These are phyloP conservation scores for Tiaroga cobitis DNA, from an alignment of 2,797 vertebrate genomes.

Conservation along the genomic window DNA sequence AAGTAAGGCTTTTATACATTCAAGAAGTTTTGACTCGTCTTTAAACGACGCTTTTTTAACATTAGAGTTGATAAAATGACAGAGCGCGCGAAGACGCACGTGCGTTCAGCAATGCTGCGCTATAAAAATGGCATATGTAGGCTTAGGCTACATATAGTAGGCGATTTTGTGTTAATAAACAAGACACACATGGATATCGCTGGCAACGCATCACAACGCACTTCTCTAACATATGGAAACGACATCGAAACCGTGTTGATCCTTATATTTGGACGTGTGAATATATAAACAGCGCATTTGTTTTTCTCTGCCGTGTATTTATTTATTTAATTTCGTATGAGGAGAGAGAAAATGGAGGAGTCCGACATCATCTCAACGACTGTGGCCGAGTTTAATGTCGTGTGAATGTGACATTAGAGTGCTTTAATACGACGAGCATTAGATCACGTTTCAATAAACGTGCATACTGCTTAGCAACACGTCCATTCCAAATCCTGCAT, in stretches of 20 bases:
- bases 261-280: background rate
- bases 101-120: background rate
- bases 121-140: background rate
- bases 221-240: background rate
- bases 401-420: conserved; percentile 1
- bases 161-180: background rate
- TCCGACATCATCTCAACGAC: conserved; percentile 28
- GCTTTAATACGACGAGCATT: conserved; percentile 3
- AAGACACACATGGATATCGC: too few species aligned
- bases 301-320: conserved; percentile 12
- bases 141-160: background rate
- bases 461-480: background rate
- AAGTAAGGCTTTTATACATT: conserved; percentile 50
- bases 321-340: conserved; percentile 14
- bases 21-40: conserved; percentile 39
- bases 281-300: conserved; percentile 14
- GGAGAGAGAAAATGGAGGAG: conserved; percentile 39
- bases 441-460: background rate
- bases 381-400: conserved; percentile 19
- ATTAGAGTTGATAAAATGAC: background rate
- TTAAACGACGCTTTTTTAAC: conserved; percentile 12
- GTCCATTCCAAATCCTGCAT: conserved; percentile 1
- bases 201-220: background rate
- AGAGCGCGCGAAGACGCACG: background rate
- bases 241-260: background rate